Base-by-base conservation (phyloP, 2,113 vertebrate species). In the Saccopteryx leptura region DNA sequence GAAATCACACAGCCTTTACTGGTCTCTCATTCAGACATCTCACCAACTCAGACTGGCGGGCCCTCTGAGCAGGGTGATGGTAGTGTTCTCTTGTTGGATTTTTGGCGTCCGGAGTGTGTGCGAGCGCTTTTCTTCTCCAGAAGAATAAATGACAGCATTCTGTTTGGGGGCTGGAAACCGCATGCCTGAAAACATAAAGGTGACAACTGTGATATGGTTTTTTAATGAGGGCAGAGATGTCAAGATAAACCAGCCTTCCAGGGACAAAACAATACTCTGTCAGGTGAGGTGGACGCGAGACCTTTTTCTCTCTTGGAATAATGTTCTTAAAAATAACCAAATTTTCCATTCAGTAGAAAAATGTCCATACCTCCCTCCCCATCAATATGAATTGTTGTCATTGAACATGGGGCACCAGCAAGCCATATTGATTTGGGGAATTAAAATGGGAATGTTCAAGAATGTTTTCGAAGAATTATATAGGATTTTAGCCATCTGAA, bases 361-460 rank as follows among this genome's bases (percentile, higher is more conserved):
- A 97, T 97, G 96, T 91, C 68, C 94, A 65, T 88, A 39, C 71
- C 56, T 96, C 79, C 61, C 48, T 95, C n/a, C 90, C 96, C 96
- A 97, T 96, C 95, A 81, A 48, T 88, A 75, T 97, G 94, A 97
- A 92, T 97, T 97, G 96, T 97, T 96, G 96, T 96, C 94, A 61
- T 56, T 0, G 69, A 87, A 66, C 71, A 33, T 18, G 21, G 69
- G 93, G 86, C 75, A 72, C 90, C 12, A 63, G 88, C 75, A 80
- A 97, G 95, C 74, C 54, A 15, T 88, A 96, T 90, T 95, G 97
- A 97, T 90, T 97, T 96, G 85, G 94, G 94, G 97, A 97, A 97
- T 98, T 97, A 97, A 97, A 98, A 96, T 97, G 97, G 97, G 97
- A 97, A 97, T 85, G 95, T 80, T 96, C 74, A 89, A 90, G 95